These are phyloP conservation scores for Colletes collaris DNA, from an alignment of 2,888 invertebrate genomes.

Conservation along the genomic window DNA sequence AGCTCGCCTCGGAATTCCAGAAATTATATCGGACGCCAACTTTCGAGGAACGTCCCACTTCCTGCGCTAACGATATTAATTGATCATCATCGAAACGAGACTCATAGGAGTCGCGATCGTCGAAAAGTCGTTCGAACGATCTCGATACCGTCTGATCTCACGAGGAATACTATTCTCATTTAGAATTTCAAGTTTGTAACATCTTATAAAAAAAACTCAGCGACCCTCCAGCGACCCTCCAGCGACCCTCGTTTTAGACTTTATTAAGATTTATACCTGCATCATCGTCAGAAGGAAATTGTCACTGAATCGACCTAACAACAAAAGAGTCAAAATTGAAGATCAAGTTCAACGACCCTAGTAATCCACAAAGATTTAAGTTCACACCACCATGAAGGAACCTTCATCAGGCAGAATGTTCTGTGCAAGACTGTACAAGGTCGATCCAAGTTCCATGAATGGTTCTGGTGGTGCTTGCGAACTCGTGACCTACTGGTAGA, in stretches of 20 bases:
- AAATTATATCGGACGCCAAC: slow-evolving; percentile 58
- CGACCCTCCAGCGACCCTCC: too few species aligned
- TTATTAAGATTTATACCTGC: too few species aligned
- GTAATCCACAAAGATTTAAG: slow-evolving; percentile 5
- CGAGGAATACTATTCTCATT: too few species aligned
- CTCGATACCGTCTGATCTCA: too few species aligned
- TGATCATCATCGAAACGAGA: slow-evolving; percentile 9
- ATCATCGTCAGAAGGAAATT: too few species aligned
- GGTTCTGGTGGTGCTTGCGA: slow-evolving; percentile 61
- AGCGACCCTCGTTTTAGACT: too few species aligned
- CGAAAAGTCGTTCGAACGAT: too few species aligned
- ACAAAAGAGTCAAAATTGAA: too few species aligned
- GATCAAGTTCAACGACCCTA: not conserved
- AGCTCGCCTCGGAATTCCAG: slow-evolving; percentile 56
- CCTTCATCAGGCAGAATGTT: slow-evolving; percentile 22
- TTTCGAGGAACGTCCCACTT: slow-evolving; percentile 27
- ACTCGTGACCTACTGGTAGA: slow-evolving; percentile 70
- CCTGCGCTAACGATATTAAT: slow-evolving; percentile 45
- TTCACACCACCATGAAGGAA: not conserved
- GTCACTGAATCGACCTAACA: too few species aligned
- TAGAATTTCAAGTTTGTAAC: too few species aligned
- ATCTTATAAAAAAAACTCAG: too few species aligned
- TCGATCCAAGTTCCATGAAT: slow-evolving; percentile 70
- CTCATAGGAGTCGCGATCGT: not conserved
- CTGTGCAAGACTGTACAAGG: slow-evolving; percentile 67